phyloP scores from a whole-genome alignment of 2,797 vertebrate species.

The Brachyalestes nurse region DNA sequence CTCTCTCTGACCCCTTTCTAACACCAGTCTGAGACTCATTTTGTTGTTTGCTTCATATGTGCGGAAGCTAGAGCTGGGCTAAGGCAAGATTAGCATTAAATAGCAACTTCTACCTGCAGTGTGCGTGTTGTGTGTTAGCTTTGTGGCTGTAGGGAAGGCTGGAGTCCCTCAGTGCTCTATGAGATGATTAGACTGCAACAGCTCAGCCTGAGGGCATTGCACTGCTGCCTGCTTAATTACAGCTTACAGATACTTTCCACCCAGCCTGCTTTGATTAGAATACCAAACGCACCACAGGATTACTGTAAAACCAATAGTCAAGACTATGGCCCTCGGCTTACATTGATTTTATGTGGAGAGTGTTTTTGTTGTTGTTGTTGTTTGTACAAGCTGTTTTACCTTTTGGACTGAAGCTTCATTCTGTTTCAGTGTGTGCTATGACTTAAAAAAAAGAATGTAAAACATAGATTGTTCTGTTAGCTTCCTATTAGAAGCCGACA shows the following conservation, averaged over 20 bases:
- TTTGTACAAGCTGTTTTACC: neutral
- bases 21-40: neutral
- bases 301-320: conserved; percentile 43
- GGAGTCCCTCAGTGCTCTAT: conserved; percentile 7
- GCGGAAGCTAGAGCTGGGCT: conserved; percentile 1
- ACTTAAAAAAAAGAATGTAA: too few relatives aligned
- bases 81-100: conserved; percentile 16
- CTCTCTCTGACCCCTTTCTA: neutral
- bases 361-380: conserved; percentile 27
- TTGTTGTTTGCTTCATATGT: conserved; percentile 11
- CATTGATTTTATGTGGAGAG: conserved; percentile 30
- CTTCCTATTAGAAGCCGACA: too few relatives aligned
- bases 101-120: conserved; percentile 4
- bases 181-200: conserved; percentile 42
- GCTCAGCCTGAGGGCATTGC: conserved; percentile 32
- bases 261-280: conserved; percentile 29
- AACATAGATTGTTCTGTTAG: too few relatives aligned
- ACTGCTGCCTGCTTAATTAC: conserved; percentile 47
- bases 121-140: conserved; percentile 7
- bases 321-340: conserved; percentile 8
- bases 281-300: conserved; percentile 37
- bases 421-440: neutral
- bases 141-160: neutral
- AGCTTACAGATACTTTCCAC: conserved; percentile 28
- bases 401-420: neutral